Evolutionary conservation across 2,888 invertebrate genomes (phyloP), one percentile per base, ranked within the genome.

Genomic region (Eugnorisma glareosa): DNA sequence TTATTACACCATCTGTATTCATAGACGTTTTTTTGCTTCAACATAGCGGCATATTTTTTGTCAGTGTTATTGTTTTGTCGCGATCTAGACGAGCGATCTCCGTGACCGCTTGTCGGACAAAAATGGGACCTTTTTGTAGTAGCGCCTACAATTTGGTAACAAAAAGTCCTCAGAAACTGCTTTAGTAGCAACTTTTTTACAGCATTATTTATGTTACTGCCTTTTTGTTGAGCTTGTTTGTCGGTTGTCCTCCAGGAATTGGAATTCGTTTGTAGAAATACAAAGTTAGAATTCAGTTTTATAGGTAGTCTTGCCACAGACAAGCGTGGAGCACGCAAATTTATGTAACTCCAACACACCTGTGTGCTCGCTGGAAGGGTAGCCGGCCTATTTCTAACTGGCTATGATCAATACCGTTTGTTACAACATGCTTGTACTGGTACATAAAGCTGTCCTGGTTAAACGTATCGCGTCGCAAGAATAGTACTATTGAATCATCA

Each of bases 21-120:
- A 85, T 85, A 87, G 75, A 85, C 81, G 7, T 24, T 85, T 88
- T 82, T 82, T 84, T 84, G 67, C 79, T 79, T 51, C 24, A 59
- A 73, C 66, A 77, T 88, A 89, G 84, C 89, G 83, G 90, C 73
- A 76, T 64, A 78, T 89, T 90, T 91, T 90, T 90, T 88, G 77
- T 81, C 37, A 24, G 31, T 74, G 75, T 83, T 89, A n/a, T 79
- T 86, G 81, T 82, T 79, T 81, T 83, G 84, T 63, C 59, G 78
- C 70, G 82, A 80, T 82, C 63, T 75, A 83, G 75, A 67, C 86
- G 64, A 73, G 66, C 69, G 73, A 82, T 88, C 71, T 61, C 40
- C 79, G 77, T 78, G 78, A 84, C 81, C 79, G 79, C 77, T 86
- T 72, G 66, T 68, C 76, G 61, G 79, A 79, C 75, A 59, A 71